Conservation (phyloP, 2,888 invertebrate genomes). For the Papilio gigon region DNA sequence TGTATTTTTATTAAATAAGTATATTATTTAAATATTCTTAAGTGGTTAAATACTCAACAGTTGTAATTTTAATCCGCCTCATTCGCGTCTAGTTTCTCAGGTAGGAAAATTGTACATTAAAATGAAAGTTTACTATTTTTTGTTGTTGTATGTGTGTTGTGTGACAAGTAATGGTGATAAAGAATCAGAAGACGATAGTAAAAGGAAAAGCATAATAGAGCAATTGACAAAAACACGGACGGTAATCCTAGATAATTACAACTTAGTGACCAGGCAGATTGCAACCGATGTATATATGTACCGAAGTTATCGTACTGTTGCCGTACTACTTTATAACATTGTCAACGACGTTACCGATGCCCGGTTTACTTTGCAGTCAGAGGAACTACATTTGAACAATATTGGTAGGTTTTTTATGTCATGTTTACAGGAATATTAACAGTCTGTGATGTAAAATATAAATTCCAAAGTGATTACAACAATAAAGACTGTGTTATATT, state of each 20-base stretch:
- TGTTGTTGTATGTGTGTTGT: constrained; percentile 66
- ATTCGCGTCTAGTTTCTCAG: constrained; percentile 49
- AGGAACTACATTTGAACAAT: constrained; percentile 77
- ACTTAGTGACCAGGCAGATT: constrained; percentile 73
- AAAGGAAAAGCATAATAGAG: constrained; percentile 70
- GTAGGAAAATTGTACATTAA: constrained; percentile 58
- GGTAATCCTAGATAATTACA: constrained; percentile 69
- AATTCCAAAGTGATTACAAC: neutral
- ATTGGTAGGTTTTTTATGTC: constrained; percentile 66
- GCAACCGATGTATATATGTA: constrained; percentile 76
- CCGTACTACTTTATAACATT: constrained; percentile 73
- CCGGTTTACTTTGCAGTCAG: constrained; percentile 76
- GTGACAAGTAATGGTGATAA: constrained; percentile 64
- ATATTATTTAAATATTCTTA: constrained; percentile 19
- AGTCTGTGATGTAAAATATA: neutral
- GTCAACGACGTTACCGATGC: constrained; percentile 72
- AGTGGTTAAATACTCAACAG: constrained; percentile 27
- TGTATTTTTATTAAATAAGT: constrained; percentile 15
- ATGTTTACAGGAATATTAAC: neutral
- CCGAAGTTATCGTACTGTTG: constrained; percentile 75
- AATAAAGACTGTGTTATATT: neutral
- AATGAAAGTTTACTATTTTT: constrained; percentile 67
- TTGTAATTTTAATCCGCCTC: constrained; percentile 39
- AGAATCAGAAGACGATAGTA: constrained; percentile 66
- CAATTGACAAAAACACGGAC: constrained; percentile 72